These are phyloP conservation scores for Nyctibius bracteatus DNA, from an alignment of 2,113 vertebrate species.

Conservation along the genomic window DNA sequence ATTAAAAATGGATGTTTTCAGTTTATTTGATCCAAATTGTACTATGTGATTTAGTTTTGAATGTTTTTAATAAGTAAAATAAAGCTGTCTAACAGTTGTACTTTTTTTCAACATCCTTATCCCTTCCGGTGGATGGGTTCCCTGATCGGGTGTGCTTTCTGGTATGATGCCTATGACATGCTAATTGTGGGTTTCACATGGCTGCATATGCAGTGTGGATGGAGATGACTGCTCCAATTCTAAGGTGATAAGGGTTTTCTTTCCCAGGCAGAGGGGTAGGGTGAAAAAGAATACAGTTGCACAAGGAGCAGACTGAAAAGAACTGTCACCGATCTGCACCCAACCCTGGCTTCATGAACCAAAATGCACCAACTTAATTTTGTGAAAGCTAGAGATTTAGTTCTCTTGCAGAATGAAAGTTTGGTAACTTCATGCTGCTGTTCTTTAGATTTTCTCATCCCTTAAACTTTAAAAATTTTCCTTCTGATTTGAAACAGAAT, in stretches of 20 bases:
- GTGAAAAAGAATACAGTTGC: background rate
- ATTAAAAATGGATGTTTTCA: background rate
- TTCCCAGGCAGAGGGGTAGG: background rate
- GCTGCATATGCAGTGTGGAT: background rate
- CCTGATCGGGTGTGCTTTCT: background rate
- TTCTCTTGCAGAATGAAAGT: background rate
- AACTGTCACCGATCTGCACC: background rate
- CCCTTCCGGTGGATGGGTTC: background rate
- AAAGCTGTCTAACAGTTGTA: background rate
- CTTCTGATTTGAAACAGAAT: background rate
- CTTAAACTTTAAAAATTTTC: background rate
- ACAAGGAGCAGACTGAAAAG: background rate
- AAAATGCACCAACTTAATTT: background rate
- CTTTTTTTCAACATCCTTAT: background rate
- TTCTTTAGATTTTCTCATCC: background rate
- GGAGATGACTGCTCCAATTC: rapidly evolving
- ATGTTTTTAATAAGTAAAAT: background rate
- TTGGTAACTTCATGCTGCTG: background rate
- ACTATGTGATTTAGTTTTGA: background rate
- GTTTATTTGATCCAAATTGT: background rate
- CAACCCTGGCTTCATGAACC: background rate
- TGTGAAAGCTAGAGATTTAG: background rate
- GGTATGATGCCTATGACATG: background rate
- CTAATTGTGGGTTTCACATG: background rate
- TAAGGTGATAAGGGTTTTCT: background rate